Evolutionary conservation across 1,140 invertebrate species (phyloP).

Genomic region (Apis dorsata): DNA sequence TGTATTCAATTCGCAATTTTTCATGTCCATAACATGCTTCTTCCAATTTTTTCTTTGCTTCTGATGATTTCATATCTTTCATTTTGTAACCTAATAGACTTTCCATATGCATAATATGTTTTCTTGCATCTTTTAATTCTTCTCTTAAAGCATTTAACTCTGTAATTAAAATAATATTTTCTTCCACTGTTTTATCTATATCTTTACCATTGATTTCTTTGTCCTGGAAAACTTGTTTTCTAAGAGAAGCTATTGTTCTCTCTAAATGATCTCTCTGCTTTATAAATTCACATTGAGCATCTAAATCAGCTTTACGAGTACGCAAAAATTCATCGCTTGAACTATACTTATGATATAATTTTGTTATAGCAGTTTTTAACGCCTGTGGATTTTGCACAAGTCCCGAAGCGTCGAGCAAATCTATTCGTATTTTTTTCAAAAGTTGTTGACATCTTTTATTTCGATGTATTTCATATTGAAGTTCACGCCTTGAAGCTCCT

Average conservation of each 20-base stretch:
- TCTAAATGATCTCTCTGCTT: conserved; percentile 90
- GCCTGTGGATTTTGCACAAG: conserved; percentile 88
- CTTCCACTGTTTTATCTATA: conserved; percentile 81
- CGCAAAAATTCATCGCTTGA: conserved; percentile 84
- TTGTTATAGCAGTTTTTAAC: conserved; percentile 88
- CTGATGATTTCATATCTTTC: conserved; percentile 81
- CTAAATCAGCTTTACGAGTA: conserved; percentile 83
- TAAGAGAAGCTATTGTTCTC: conserved; percentile 84
- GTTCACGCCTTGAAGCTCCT: conserved; percentile 84
- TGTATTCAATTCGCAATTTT: conserved; percentile 80
- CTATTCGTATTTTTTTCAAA: conserved; percentile 88
- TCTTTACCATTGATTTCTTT: conserved; percentile 75
- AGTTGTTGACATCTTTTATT: conserved; percentile 84
- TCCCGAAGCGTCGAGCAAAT: conserved; percentile 87
- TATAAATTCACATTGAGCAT: conserved; percentile 88
- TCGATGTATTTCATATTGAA: conserved; percentile 84
- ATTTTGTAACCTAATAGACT: conserved; percentile 83
- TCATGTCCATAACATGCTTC: conserved; percentile 83
- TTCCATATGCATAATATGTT: conserved; percentile 85
- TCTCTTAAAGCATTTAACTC: conserved; percentile 88
- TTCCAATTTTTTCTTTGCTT: conserved; percentile 82
- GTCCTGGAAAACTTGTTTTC: conserved; percentile 80
- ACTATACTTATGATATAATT: conserved; percentile 88
- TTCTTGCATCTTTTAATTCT: conserved; percentile 84
- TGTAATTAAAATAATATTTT: conserved; percentile 87